A percentile compares a stretch with the other conserved stretches of the same genome.
phyloP scores from a whole-genome alignment of 2,888 invertebrate species.

The Pristionchus entomophagus region DNA sequence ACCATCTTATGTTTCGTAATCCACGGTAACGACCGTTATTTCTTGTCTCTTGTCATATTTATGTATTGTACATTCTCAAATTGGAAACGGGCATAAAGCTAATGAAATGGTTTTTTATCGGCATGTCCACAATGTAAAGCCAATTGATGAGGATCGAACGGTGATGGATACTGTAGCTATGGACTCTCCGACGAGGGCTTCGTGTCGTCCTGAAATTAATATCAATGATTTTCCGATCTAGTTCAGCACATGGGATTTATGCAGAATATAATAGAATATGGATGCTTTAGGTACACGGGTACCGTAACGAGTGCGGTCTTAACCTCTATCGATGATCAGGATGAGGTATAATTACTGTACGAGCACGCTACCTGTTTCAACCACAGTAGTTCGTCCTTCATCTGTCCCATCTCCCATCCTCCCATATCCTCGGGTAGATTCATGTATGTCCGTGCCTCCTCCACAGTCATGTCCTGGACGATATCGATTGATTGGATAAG shows the following conservation, averaged over 20 bases:
- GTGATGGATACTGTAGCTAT: neutral
- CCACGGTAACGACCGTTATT: neutral
- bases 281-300: too few relatives aligned
- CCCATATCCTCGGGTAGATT: constrained; percentile 16
- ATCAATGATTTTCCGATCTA: too few relatives aligned
- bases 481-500: too few relatives aligned
- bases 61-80: neutral
- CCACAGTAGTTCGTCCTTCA: neutral
- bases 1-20: neutral
- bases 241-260: too few relatives aligned
- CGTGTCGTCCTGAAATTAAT: neutral
- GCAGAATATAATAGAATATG: too few relatives aligned
- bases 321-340: too few relatives aligned
- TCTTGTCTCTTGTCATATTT: neutral
- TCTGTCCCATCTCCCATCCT: constrained; percentile 7
- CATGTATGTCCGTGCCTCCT: constrained; percentile 33
- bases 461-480: constrained; percentile 46
- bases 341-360: too few relatives aligned
- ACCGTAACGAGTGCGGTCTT: too few relatives aligned
- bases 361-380: neutral
- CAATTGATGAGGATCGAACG: neutral
- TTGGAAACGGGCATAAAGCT: neutral
- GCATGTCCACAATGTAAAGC: neutral
- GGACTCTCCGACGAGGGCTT: neutral
- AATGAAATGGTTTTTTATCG: neutral